phyloP scores from a whole-genome alignment of 2,888 invertebrate genomes.

The Melieria picta region DNA sequence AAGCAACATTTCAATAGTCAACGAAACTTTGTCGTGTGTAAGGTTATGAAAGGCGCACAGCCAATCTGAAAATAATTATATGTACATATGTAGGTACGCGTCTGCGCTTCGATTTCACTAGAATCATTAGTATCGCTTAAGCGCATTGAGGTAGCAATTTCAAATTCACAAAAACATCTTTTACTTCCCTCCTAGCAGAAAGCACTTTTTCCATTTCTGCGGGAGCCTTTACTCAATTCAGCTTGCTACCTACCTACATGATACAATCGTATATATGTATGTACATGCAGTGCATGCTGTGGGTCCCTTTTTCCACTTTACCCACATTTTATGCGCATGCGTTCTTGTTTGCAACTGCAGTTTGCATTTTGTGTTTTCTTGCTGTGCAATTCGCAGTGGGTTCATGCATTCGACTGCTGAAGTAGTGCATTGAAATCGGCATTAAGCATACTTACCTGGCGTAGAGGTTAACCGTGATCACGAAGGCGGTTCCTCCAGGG shows the following conservation, averaged over 20 bases:
- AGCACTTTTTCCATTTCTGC: no score
- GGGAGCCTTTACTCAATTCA: no score
- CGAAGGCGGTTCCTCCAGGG: conserved; percentile 61
- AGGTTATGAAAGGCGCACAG: no score
- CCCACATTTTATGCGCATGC: background rate
- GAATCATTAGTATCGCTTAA: conserved; percentile 4
- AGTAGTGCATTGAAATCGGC: conserved; percentile 7
- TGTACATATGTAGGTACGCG: background rate
- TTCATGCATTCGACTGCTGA: background rate
- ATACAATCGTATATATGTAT: conserved; percentile 13
- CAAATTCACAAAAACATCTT: no score
- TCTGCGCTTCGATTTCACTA: background rate
- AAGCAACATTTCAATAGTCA: no score
- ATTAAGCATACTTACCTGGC: conserved; percentile 57
- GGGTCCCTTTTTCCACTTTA: background rate
- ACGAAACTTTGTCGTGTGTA: no score
- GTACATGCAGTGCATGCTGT: conserved; percentile 6
- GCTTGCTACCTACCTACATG: background rate
- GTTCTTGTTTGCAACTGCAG: background rate
- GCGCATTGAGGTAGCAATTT: no score
- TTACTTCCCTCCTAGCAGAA: no score
- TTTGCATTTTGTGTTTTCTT: background rate
- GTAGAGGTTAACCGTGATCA: conserved; percentile 63
- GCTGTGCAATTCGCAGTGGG: conserved; percentile 21
- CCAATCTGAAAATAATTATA: no score